phyloP scores from a whole-genome alignment of 2,797 vertebrate species.

The Catharus ustulatus region DNA sequence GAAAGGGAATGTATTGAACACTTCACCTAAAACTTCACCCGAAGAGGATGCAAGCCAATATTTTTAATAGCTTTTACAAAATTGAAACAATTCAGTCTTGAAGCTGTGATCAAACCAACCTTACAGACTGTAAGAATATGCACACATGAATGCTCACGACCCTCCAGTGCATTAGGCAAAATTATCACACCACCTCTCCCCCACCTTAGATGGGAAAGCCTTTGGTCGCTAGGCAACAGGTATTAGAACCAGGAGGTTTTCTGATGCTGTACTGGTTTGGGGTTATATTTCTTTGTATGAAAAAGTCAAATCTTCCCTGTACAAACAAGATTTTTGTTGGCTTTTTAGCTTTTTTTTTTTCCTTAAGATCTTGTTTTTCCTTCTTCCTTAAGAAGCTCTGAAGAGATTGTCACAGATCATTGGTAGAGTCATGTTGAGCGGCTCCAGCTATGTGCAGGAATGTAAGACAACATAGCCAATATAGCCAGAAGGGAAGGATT shows the following conservation, averaged over 20 bases:
- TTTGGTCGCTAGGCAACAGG: constrained; percentile 49
- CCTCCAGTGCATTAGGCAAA: not conserved
- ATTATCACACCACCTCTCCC: constrained; percentile 18
- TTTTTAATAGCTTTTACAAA: not conserved
- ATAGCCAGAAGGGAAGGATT: constrained; percentile 56
- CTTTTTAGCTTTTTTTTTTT: not conserved
- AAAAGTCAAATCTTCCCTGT: not conserved
- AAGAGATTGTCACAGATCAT: constrained; percentile 9
- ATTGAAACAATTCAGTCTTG: not conserved
- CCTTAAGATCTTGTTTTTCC: not conserved
- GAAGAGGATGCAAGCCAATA: not conserved
- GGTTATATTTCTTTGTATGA: constrained; percentile 22
- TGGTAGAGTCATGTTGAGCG: constrained; percentile 9
- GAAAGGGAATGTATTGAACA: constrained; percentile 14
- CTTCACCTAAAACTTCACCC: not conserved
- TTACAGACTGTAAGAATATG: not conserved
- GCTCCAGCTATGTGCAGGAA: constrained; percentile 51
- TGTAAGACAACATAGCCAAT: constrained; percentile 28
- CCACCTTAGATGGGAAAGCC: constrained; percentile 1
- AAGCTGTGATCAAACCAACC: not conserved
- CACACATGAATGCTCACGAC: not conserved
- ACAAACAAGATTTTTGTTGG: not conserved
- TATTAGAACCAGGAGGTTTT: not conserved
- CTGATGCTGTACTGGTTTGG: not conserved
- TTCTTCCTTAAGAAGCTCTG: constrained; percentile 39